phyloP scores from a whole-genome alignment of 2,888 invertebrate genomes.

The Synanthedon andrenaeformis region DNA sequence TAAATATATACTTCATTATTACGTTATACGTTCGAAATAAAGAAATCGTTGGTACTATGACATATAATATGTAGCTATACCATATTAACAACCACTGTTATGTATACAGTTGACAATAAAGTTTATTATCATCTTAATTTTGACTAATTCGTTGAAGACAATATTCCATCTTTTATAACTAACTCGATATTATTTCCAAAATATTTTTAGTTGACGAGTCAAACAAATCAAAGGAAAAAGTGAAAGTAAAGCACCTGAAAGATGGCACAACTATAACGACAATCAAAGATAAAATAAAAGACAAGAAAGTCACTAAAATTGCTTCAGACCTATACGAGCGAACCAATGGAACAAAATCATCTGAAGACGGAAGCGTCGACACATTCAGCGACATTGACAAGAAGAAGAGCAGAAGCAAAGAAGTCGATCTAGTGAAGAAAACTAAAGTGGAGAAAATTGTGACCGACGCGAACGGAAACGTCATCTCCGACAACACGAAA shows the following conservation, averaged over 20 bases:
- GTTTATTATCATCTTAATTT: no score
- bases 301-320: background rate
- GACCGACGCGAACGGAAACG: conserved; percentile 3
- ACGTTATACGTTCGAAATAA: no score
- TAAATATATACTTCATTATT: no score
- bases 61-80: no score
- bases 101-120: no score
- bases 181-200: no score
- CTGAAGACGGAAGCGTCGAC: background rate
- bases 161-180: no score
- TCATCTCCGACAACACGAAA: conserved; percentile 4
- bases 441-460: conserved; percentile 2
- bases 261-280: conserved; percentile 2
- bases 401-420: background rate
- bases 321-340: background rate
- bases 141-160: no score
- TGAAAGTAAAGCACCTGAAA: conserved; percentile 1
- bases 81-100: no score
- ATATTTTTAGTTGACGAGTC: no score
- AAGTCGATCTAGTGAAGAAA: conserved; percentile 1
- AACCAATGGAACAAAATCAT: background rate
- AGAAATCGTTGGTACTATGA: no score
- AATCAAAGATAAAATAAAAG: background rate
- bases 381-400: background rate
- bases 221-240: background rate